These are phyloP conservation scores for Podarcis lilfordi DNA, from an alignment of 2,797 vertebrate genomes.

Conservation along the genomic window DNA sequence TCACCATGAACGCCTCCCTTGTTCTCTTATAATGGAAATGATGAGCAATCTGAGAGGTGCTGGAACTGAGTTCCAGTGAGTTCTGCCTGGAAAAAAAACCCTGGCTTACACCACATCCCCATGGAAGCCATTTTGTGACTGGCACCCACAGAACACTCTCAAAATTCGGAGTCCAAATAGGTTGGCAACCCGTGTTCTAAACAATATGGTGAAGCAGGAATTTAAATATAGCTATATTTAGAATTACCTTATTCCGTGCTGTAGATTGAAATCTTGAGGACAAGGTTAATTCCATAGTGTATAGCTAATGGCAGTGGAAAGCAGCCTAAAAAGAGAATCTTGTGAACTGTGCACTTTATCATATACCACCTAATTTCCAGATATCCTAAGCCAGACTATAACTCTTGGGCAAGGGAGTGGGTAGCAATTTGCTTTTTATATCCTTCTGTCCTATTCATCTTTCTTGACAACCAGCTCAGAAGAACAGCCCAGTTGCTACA, in stretches of 20 bases:
- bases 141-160: no score
- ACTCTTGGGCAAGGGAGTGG: neutral
- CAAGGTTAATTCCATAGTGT: neutral
- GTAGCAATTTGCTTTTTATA: neutral
- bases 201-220: neutral
- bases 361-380: slow-evolving; percentile 14
- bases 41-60: no score
- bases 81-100: no score
- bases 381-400: neutral
- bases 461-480: slow-evolving; percentile 34
- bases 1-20: no score
- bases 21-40: no score
- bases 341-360: neutral
- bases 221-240: neutral
- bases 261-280: neutral
- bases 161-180: no score
- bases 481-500: slow-evolving; percentile 25
- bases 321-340: neutral
- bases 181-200: neutral
- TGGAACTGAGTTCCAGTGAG: no score
- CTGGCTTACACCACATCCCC: no score
- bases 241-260: no score
- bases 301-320: neutral
- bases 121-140: no score
- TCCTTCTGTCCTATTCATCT: slow-evolving; percentile 23